These are phyloP conservation scores for Diploptera punctata DNA, from an alignment of 2,888 invertebrate species.

Conservation along the genomic window DNA sequence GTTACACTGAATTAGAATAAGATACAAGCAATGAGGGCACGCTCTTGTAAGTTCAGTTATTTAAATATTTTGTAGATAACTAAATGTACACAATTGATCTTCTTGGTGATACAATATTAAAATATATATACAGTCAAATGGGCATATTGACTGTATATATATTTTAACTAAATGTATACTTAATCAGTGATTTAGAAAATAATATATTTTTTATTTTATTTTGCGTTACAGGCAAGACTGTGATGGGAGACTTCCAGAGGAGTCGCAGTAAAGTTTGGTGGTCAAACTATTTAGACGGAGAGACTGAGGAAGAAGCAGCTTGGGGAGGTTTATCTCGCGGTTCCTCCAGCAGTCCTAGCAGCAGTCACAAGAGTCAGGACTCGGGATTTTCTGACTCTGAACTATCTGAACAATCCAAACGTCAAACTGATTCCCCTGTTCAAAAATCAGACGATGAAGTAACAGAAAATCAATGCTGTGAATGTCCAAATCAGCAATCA, in stretches of 20 bases:
- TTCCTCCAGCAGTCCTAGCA: constrained; percentile 55
- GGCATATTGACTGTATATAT: no score
- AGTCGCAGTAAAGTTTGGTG: constrained; percentile 74
- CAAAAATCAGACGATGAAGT: neutral
- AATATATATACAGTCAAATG: no score
- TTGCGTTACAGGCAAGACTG: constrained; percentile 30
- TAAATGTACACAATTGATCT: no score
- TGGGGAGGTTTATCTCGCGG: constrained; percentile 54
- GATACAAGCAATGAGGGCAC: no score
- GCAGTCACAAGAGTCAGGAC: constrained; percentile 77
- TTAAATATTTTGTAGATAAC: no score
- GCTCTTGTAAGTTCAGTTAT: no score
- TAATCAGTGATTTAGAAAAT: no score
- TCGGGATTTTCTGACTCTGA: constrained; percentile 84
- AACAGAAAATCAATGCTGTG: neutral
- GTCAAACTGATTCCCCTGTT: neutral
- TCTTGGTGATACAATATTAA: no score
- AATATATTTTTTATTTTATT: no score
- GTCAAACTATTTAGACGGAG: constrained; percentile 56
- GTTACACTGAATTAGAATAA: no score
- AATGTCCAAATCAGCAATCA: neutral
- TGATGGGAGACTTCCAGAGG: constrained; percentile 70
- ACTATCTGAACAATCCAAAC: neutral
- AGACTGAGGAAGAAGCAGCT: constrained; percentile 48
- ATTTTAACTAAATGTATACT: no score